Conservation (phyloP, 2,888 invertebrate species). For the Homarus gammarus region DNA sequence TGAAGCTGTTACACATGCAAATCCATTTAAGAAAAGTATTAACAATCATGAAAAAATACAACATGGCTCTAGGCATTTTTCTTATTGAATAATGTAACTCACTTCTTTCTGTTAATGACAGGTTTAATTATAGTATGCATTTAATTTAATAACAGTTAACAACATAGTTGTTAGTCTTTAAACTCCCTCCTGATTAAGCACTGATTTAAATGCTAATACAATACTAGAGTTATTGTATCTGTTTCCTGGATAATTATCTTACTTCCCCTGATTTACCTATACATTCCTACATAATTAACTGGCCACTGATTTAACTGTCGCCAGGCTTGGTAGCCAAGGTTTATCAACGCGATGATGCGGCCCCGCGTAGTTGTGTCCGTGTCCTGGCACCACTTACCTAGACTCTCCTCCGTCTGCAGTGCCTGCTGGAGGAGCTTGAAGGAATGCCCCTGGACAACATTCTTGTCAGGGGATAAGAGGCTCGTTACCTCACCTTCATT, state of each 20-base stretch:
- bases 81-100: conserved; percentile 4
- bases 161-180: not conserved
- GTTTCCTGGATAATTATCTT: not conserved
- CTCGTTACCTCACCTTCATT: conserved; percentile 69
- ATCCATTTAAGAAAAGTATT: conserved; percentile 21
- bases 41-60: conserved; percentile 28
- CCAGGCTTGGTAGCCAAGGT: not conserved
- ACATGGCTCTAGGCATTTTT: conserved; percentile 46
- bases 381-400: conserved; percentile 49
- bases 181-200: not conserved
- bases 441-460: conserved; percentile 72
- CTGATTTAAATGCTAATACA: not conserved
- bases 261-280: not conserved
- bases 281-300: not conserved
- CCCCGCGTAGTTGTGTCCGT: conserved; percentile 23
- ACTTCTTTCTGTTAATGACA: not conserved
- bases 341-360: not conserved
- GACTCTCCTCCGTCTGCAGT: conserved; percentile 46
- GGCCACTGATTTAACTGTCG: not conserved
- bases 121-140: not conserved
- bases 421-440: conserved; percentile 74
- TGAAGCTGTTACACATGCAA: conserved; percentile 56
- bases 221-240: not conserved
- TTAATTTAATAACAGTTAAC: not conserved
- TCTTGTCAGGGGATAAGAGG: conserved; percentile 70